These are phyloP conservation scores for Zaprionus kolodkinae DNA, from an alignment of 1,140 invertebrate genomes.

Conservation along the genomic window DNA sequence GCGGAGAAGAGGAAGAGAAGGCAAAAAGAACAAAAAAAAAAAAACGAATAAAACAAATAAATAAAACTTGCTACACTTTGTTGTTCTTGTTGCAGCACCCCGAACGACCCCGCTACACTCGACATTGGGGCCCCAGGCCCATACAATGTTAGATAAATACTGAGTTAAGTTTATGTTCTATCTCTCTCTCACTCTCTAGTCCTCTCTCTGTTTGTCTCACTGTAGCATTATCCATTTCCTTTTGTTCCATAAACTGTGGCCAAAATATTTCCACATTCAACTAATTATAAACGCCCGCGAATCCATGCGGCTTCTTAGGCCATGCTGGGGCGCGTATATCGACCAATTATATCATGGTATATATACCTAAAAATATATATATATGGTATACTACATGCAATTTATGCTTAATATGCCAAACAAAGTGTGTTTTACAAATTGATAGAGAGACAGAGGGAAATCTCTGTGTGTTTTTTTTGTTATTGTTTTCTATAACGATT, in stretches of 20 bases:
- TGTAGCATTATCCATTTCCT: slow-evolving; percentile 44
- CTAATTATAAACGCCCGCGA: slow-evolving; percentile 4
- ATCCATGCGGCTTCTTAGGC: neutral
- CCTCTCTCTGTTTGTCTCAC: too few species aligned
- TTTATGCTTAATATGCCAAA: slow-evolving; percentile 30
- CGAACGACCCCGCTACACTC: neutral
- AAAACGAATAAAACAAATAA: slow-evolving; percentile 56
- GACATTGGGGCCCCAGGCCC: slow-evolving; percentile 1
- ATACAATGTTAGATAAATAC: slow-evolving; percentile 23
- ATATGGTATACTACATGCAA: slow-evolving; percentile 33
- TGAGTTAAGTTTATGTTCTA: slow-evolving; percentile 51
- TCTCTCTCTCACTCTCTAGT: slow-evolving; percentile 19
- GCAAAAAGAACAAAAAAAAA: slow-evolving; percentile 30
- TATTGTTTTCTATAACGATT: slow-evolving; percentile 35
- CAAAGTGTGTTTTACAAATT: slow-evolving; percentile 25
- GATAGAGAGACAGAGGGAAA: slow-evolving; percentile 5
- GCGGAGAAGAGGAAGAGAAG: neutral
- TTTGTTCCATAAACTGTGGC: slow-evolving; percentile 53
- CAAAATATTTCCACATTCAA: slow-evolving; percentile 26
- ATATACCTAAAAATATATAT: slow-evolving; percentile 3
- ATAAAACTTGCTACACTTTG: slow-evolving; percentile 62
- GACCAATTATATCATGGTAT: slow-evolving; percentile 3
- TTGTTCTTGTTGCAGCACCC: slow-evolving; percentile 5
- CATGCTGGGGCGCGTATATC: neutral
- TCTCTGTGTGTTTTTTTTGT: slow-evolving; percentile 16